Evolutionary conservation across 2,113 vertebrate species (phyloP).

Genomic region (Hippocampus guttulatus): DNA sequence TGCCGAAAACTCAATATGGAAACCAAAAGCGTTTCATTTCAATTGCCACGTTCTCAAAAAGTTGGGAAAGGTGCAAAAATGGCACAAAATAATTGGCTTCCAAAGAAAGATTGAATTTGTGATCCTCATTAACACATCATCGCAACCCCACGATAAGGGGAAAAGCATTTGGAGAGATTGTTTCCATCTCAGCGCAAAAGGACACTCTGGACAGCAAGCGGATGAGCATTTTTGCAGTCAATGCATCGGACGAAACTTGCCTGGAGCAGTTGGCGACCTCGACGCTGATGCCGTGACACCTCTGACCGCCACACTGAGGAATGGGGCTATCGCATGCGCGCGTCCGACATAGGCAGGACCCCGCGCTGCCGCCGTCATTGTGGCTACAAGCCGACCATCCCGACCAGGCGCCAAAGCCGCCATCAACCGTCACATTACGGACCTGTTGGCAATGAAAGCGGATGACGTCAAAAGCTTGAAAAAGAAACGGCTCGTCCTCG

Average conservation of each 20-base stretch:
- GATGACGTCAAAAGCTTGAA: slow-evolving; percentile 26
- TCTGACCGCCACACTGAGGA: slow-evolving; percentile 87
- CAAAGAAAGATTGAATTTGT: not conserved
- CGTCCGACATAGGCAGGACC: slow-evolving; percentile 85
- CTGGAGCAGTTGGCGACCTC: slow-evolving; percentile 96
- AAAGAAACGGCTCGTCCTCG: slow-evolving; percentile 35
- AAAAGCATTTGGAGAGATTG: not conserved
- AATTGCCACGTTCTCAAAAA: not conserved
- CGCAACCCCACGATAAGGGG: not conserved
- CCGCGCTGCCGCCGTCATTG: slow-evolving; percentile 74
- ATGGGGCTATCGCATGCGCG: slow-evolving; percentile 85
- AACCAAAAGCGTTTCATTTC: not conserved
- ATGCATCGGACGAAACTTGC: slow-evolving; percentile 61
- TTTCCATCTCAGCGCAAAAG: not conserved
- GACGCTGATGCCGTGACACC: slow-evolving; percentile 83
- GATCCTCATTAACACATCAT: not conserved
- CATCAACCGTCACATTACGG: slow-evolving; percentile 90
- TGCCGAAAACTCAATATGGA: not conserved
- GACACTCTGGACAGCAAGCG: not conserved
- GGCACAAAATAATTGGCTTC: not conserved
- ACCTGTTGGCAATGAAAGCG: slow-evolving; percentile 63
- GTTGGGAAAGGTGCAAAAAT: not conserved
- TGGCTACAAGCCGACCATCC: slow-evolving; percentile 85
- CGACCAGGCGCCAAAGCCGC: slow-evolving; percentile 82
- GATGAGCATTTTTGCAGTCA: not conserved